Evolutionary conservation across 2,797 vertebrate genomes (phyloP).

Genomic region (Chrosomus eos): DNA sequence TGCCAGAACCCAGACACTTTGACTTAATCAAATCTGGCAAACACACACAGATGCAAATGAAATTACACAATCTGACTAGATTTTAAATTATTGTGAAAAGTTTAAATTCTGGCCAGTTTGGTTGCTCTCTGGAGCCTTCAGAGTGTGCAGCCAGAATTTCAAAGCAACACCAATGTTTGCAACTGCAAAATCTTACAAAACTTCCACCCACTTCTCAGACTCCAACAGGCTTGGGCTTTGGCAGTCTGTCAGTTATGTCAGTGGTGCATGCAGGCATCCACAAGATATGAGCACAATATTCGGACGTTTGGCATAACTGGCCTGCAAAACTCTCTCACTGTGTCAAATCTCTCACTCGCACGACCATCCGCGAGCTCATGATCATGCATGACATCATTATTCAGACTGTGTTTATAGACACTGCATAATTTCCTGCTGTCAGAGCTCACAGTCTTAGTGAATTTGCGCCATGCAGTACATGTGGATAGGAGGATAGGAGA

Average conservation of each 20-base stretch:
- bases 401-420: conserved; percentile 16
- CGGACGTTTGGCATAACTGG: conserved; percentile 1
- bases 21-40: not conserved
- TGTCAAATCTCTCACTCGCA: conserved; percentile 12
- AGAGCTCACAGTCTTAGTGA: not conserved
- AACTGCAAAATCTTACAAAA: conserved; percentile 19
- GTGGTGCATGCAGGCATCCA: conserved; percentile 7
- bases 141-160: not conserved
- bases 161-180: conserved; percentile 13
- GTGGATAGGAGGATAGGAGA: not conserved
- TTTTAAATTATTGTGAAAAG: not conserved
- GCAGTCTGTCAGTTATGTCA: conserved; percentile 30
- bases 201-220: conserved; percentile 19
- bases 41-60: not conserved
- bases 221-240: conserved; percentile 7
- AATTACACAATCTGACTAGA: not conserved
- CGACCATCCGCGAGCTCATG: conserved; percentile 1
- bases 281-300: conserved; percentile 24
- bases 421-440: conserved; percentile 30
- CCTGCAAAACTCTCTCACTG: not conserved
- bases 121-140: not conserved
- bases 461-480: not conserved
- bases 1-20: not conserved
- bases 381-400: conserved; percentile 47
- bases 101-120: not conserved